Evolutionary conservation across 2,888 invertebrate species (phyloP), one percentile per base, ranked within the genome.

Genomic region (Drosophila recens): DNA sequence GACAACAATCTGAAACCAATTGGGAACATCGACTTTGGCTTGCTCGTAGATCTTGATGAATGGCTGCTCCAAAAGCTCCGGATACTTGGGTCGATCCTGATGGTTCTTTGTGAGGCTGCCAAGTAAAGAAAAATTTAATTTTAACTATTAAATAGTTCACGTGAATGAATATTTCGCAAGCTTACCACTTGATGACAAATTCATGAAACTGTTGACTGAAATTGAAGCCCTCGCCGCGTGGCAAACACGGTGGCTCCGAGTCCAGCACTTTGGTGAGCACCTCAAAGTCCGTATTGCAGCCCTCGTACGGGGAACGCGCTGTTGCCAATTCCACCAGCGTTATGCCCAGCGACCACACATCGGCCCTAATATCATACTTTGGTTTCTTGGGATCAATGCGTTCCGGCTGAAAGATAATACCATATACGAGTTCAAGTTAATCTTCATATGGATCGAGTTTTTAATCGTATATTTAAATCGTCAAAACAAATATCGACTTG

Each of bases 281-380:
- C 94, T 99, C 99, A 93, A 99, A 99, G 93, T 99, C 99, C 90
- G 97, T 98, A 93, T 97, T 96, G 93, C 99, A 99, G 93, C 98
- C 97, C 92, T 95, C 95, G 93, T 98, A 98, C 0, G 99, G 99
- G 92, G 98, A 99, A 80, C 96, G 96, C 58, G 98, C 99, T 13
- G 98, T 98, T 49, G 99, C 99, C 90, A 99, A 94, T 94, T 99
- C 99, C 57, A 99, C 97, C 67, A 98, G 94, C 62, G 98, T 98
- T 90, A 98, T 98, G 82, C 99, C 99, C 81, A 99, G 94, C 80
- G 98, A 98, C 99, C 99, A 99, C 56, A 99, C 99, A 93, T 99
- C 99, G 20, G 99, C 99, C 86, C 99, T 95, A 91, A 99, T 98
- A 93, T 99, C 99, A 93, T 99, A 99, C 93, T 98, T 98, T 59